These are phyloP conservation scores for Xiphorhynchus elegans DNA, from an alignment of 2,113 vertebrate genomes.

Conservation along the genomic window DNA sequence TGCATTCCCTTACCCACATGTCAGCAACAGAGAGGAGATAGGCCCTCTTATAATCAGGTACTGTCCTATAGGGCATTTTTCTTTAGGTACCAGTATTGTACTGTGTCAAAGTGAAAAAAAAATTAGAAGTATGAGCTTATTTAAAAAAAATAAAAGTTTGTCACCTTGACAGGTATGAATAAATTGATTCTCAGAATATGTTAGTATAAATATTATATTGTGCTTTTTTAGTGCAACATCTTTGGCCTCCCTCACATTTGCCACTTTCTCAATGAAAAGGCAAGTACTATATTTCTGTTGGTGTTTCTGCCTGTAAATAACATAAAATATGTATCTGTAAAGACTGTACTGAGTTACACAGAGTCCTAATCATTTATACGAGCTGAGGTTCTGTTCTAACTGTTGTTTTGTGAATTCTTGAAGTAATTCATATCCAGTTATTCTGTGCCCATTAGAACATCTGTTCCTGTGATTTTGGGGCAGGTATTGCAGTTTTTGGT, in stretches of 20 bases:
- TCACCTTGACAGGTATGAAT: neutral
- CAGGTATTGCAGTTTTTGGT: neutral
- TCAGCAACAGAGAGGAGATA: neutral
- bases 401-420: neutral
- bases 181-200: neutral
- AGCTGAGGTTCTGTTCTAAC: neutral
- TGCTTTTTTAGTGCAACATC: neutral
- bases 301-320: neutral
- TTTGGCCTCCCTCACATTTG: neutral
- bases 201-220: neutral
- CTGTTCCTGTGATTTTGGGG: neutral
- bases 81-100: neutral
- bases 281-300: neutral
- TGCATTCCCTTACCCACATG: neutral
- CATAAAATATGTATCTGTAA: neutral
- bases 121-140: neutral
- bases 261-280: neutral
- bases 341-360: neutral
- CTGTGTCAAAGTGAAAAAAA: neutral
- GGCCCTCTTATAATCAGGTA: neutral
- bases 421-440: neutral
- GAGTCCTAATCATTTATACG: neutral
- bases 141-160: neutral
- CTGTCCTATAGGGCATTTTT: neutral
- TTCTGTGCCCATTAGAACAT: neutral